Base-by-base conservation (phyloP, 2,888 invertebrate species). In the Chesias legatella region DNA sequence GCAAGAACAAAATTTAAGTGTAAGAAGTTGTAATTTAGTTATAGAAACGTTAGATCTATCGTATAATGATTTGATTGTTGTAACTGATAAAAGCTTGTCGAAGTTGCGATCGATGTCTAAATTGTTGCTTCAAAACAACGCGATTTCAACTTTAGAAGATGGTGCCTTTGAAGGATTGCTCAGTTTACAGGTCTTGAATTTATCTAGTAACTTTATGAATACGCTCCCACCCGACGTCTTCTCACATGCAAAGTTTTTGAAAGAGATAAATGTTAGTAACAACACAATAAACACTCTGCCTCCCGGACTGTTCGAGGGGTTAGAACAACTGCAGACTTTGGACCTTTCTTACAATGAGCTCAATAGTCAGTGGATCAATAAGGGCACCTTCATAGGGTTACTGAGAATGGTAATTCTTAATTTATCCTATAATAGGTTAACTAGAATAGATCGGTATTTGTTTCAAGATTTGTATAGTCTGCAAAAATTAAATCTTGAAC, bases 131-230 rank as follows among this genome's bases (percentile, higher is more conserved):
- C 91, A 95, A 76, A 91, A 94, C 68, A 96, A 96, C 77, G 92
- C 91, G 30, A 90, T 96, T 56, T 91, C 92, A 41, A 91, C 92
- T 26, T 79, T 95, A 43, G 93, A 92, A 53, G 94, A 94, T 67
- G 90, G 92, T 55, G 92, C 94, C 45, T 91, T 95, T 54, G 89
- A 89, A 45, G 94, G 94, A 49, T 82, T 95, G 53, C 80, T 88
- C 40, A 89, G 90, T 48, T 78, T 96, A 53, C 91, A 91, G 64
- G 89, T 92, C 53, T 80, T 96, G 27, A 95, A 96, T 80, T 75
- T 95, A 63, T 94, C 95, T 7, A 93, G 93, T 79, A 96, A 96
- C 77, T 91, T 91, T 66, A 84, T 96, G 56, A 92, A 91, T 33
- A 91, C 92, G 6, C 80, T 96, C 49, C 94, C 95, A 3, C 92